A percentile compares a stretch with the other conserved stretches of the same genome.
These are phyloP conservation scores for Pituophis catenifer DNA, from an alignment of 2,113 vertebrate species.

Conservation along the genomic window DNA sequence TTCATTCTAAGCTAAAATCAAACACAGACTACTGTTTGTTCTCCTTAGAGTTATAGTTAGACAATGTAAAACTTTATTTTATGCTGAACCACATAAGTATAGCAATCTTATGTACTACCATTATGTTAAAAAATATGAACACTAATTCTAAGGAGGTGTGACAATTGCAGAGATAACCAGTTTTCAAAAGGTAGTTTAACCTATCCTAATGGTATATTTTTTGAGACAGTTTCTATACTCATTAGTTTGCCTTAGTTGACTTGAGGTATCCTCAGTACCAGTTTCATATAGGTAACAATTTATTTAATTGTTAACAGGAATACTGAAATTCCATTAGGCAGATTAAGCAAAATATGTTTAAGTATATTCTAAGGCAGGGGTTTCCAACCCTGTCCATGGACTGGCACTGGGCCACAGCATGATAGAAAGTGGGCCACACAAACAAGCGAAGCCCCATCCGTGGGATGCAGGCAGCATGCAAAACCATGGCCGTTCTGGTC, in stretches of 20 bases:
- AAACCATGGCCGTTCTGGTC: no score
- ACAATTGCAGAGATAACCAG: background rate
- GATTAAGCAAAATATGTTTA: background rate
- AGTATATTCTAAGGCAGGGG: background rate
- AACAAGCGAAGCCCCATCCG: no score
- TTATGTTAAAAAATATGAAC: background rate
- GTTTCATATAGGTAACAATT: background rate
- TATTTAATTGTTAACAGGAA: background rate
- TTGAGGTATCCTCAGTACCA: background rate
- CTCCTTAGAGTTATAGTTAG: background rate
- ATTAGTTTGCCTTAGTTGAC: background rate
- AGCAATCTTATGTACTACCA: background rate
- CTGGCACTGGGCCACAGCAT: no score
- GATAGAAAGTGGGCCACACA: no score
- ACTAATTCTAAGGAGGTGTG: background rate
- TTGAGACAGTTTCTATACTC: background rate
- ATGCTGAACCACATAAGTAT: background rate
- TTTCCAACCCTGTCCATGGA: no score
- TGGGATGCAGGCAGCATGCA: no score
- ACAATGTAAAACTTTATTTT: background rate
- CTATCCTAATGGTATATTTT: background rate
- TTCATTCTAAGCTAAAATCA: background rate
- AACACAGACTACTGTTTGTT: background rate
- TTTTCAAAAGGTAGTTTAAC: background rate
- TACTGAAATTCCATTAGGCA: background rate